These are phyloP conservation scores for Cheilosia scutellata DNA, from an alignment of 2,888 invertebrate species.

Conservation along the genomic window DNA sequence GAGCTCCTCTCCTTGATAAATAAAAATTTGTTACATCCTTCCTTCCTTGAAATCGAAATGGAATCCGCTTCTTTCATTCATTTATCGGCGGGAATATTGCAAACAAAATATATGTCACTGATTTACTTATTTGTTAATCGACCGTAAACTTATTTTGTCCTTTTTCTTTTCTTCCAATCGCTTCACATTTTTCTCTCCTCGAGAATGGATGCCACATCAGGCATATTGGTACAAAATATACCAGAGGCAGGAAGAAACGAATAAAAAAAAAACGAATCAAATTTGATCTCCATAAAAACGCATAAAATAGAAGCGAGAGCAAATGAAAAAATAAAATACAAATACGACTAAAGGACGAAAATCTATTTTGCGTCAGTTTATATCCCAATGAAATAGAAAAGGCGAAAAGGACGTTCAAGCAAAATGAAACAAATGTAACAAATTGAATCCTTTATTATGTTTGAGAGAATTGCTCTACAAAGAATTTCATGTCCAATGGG, in stretches of 20 bases:
- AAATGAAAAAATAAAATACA: no score
- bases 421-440: conserved; percentile 59
- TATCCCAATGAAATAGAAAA: background rate
- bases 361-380: conserved; percentile 53
- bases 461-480: conserved; percentile 7
- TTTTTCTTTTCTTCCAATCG: conserved; percentile 15
- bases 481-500: conserved; percentile 51
- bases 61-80: conserved; percentile 5
- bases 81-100: conserved; percentile 40
- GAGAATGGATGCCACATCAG: conserved; percentile 32
- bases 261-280: conserved; percentile 27
- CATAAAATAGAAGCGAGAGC: conserved; percentile 68
- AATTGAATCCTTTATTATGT: conserved; percentile 73
- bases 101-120: conserved; percentile 42
- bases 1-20: conserved; percentile 22
- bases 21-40: conserved; percentile 27
- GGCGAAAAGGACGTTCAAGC: conserved; percentile 34
- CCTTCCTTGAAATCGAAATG: conserved; percentile 16
- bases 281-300: conserved; percentile 74
- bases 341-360: conserved; percentile 40
- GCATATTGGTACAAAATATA: conserved; percentile 40
- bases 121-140: conserved; percentile 75
- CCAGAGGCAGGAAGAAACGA: background rate
- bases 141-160: conserved; percentile 69
- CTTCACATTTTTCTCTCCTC: background rate